Percentiles rank a stretch among this genome's conserved stretches.
Conservation (phyloP, 2,888 invertebrate genomes). For the Cyaniris semiargus region DNA sequence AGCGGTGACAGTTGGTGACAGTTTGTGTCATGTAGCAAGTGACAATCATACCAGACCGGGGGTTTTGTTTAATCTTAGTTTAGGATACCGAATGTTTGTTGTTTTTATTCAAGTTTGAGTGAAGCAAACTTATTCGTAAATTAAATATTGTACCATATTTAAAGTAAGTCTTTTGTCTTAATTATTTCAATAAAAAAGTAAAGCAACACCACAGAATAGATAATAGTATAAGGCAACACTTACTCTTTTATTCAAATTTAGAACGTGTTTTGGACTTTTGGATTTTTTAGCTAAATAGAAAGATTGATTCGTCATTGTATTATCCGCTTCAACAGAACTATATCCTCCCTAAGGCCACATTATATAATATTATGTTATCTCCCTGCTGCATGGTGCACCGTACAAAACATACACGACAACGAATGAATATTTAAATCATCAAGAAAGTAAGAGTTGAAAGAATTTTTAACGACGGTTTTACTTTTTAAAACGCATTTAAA, state of each 20-base stretch:
- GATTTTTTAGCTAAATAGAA: too few species aligned
- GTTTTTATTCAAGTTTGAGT: not conserved
- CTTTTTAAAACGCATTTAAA: constrained; percentile 12
- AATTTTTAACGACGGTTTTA: constrained; percentile 28
- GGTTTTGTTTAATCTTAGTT: not conserved
- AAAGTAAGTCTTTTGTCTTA: not conserved
- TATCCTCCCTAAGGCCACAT: too few species aligned
- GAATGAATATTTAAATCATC: constrained; percentile 59
- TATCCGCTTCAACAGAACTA: too few species aligned
- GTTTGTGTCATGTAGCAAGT: not conserved
- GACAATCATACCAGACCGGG: not conserved
- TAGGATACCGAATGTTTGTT: not conserved
- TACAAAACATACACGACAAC: constrained; percentile 54
- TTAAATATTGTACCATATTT: not conserved
- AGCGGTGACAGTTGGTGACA: constrained; percentile 19
- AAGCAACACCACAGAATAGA: too few species aligned
- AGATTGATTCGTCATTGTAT: too few species aligned
- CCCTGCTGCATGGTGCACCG: not conserved
- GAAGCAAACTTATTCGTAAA: not conserved
- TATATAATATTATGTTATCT: too few species aligned
- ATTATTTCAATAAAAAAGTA: not conserved
- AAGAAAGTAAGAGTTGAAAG: constrained; percentile 32
- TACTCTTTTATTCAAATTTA: too few species aligned
- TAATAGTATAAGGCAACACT: too few species aligned
- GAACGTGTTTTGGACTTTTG: too few species aligned